These are phyloP conservation scores for Microtus montanus DNA, from an alignment of 2,113 vertebrate genomes.

Conservation along the genomic window DNA sequence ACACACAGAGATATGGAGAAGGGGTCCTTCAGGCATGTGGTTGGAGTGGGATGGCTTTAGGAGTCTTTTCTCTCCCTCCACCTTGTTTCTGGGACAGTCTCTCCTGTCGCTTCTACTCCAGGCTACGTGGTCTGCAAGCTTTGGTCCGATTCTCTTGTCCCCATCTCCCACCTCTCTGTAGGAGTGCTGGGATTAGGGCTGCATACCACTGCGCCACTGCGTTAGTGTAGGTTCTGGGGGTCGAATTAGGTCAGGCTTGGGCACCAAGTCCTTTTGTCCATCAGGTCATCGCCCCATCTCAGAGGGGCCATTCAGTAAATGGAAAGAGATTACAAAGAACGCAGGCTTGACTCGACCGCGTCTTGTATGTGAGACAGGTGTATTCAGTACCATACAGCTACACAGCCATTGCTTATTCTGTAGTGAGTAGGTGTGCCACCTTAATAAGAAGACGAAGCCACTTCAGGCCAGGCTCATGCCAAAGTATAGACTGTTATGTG, in stretches of 20 bases:
- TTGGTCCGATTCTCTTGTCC: background rate
- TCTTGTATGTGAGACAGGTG: background rate
- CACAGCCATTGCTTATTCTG: background rate
- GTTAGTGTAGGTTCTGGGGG: background rate
- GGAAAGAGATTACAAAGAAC: slow-evolving; percentile 39
- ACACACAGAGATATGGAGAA: no score
- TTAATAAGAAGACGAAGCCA: background rate
- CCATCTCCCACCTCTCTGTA: background rate
- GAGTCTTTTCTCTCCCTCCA: no score
- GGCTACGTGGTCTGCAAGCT: no score
- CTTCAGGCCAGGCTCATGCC: background rate
- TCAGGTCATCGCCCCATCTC: background rate
- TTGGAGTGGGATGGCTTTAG: no score
- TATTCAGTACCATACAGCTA: background rate
- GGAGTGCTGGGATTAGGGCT: background rate
- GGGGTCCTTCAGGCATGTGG: no score
- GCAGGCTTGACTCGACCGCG: background rate
- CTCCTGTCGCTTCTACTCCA: no score
- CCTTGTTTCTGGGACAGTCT: no score
- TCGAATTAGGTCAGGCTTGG: background rate
- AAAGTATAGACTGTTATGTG: background rate
- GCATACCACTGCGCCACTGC: no score
- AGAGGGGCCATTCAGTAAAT: background rate
- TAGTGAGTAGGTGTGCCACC: background rate
- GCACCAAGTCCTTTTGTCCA: background rate